Evolutionary conservation across 2,113 vertebrate genomes (phyloP).

Genomic region (Rhodinocichla rosea): DNA sequence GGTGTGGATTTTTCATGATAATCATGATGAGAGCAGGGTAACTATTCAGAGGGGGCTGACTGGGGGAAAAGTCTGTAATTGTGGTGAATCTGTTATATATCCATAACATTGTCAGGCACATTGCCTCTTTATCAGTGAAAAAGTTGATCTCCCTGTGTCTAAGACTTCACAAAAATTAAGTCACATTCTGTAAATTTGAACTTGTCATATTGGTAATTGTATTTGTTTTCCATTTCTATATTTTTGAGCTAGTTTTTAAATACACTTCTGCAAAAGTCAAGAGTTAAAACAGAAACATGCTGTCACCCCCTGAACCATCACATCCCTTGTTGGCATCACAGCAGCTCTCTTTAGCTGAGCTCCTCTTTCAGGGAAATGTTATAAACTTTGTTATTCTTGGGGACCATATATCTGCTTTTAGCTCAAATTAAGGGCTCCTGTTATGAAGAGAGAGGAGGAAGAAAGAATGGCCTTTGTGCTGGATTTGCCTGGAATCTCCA

Average conservation of each 20-base stretch:
- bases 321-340: neutral
- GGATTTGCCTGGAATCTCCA: conserved; percentile 50
- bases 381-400: neutral
- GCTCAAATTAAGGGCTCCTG: conserved; percentile 2
- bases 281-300: neutral
- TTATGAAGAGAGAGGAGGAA: conserved; percentile 1
- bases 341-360: neutral
- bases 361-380: neutral
- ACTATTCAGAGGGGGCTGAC: neutral
- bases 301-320: neutral
- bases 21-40: neutral
- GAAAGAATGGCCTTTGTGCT: conserved; percentile 23
- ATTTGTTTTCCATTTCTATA: neutral
- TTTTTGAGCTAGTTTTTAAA: neutral
- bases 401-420: neutral
- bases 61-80: neutral
- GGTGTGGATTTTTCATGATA: neutral
- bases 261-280: neutral
- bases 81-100: neutral
- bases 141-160: neutral
- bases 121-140: neutral
- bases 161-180: neutral
- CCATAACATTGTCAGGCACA: too few relatives aligned
- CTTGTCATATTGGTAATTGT: neutral
- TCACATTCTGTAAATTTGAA: neutral